Evolutionary conservation across 2,888 invertebrate species (phyloP), one percentile per base, ranked within the genome.

Genomic region (Laspeyria flexula): DNA sequence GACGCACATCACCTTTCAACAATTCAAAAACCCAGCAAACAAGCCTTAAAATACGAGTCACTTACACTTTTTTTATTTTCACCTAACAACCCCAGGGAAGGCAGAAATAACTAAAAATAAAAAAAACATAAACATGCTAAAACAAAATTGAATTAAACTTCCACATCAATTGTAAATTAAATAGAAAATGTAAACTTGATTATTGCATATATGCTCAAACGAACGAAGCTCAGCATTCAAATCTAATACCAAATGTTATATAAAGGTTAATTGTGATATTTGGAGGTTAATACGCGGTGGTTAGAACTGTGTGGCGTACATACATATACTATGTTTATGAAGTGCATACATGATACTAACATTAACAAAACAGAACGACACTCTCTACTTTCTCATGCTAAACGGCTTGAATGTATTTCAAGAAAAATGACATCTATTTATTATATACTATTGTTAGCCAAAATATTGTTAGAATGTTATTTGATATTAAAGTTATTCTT

Each of bases 21-120:
- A 72, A 70, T 54, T 66, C 65, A 76, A 78, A 79, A 83, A 67
- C 73, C 70, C 79, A 83, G 83, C 86, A 86, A 81, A 84, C 82
- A 82, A 86, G 87, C 77, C 73, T 68, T 77, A 79, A 77, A 81
- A 75, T 70, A 73, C 76, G 74, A 73, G 67, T 70, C 77, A 91
- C 91, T 92, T 91, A 92, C 91, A 86, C 82, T 86, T 74, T 55
- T 59, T 74, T 86, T 85, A 85, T 78, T 87, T 81, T 78, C 86
- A 86, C 86, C 86, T 79, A 86, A n/a, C n/a, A n/a, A 82, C 75
- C 86, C 85, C 83, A 77, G 81, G 76, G 76, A 81, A 83, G 86
- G 79, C 76, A 79, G 87, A 86, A 91, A 86, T 79, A 92, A 90
- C 90, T 88, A 90, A 89, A 90, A 90, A 83, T 79, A 84, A 84